A percentile compares a stretch with the other conserved stretches of the same genome.
Evolutionary conservation across 2,113 vertebrate species (phyloP).

Genomic region (Ceratotherium simum): DNA sequence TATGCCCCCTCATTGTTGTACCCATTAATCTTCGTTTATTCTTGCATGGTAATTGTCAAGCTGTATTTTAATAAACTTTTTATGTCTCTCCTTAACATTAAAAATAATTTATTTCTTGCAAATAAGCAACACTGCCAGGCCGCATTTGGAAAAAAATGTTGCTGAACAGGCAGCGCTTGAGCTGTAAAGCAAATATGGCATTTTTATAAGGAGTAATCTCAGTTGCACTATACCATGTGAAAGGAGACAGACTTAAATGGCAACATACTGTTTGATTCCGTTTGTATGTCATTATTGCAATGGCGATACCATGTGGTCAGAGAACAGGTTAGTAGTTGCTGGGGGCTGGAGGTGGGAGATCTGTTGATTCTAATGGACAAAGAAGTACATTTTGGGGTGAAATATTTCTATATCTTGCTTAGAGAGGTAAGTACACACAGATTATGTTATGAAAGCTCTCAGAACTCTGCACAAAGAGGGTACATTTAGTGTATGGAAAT

Average conservation of each 20-base stretch:
- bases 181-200: not conserved
- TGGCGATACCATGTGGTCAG: not conserved
- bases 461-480: not conserved
- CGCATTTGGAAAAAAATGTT: conserved; percentile 22
- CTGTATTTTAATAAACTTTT: conserved; percentile 47
- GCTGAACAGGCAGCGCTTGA: not conserved
- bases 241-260: not conserved
- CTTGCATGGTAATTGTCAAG: conserved; percentile 4
- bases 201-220: conserved; percentile 33
- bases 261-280: not conserved
- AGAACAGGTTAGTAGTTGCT: not conserved
- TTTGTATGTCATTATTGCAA: not conserved
- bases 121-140: not conserved
- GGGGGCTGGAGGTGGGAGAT: not conserved
- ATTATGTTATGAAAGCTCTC: not conserved
- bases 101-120: conserved; percentile 43
- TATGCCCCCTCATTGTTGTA: not conserved
- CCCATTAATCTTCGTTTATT: conserved; percentile 22
- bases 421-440: not conserved
- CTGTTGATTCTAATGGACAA: not conserved
- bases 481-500: not conserved
- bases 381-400: not conserved
- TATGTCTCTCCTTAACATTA: not conserved
- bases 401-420: not conserved
- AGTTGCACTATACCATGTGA: not conserved